Percentiles rank a stretch among this genome's conserved stretches.
phyloP scores from a whole-genome alignment of 2,888 invertebrate genomes.

The Lagria hirta region DNA sequence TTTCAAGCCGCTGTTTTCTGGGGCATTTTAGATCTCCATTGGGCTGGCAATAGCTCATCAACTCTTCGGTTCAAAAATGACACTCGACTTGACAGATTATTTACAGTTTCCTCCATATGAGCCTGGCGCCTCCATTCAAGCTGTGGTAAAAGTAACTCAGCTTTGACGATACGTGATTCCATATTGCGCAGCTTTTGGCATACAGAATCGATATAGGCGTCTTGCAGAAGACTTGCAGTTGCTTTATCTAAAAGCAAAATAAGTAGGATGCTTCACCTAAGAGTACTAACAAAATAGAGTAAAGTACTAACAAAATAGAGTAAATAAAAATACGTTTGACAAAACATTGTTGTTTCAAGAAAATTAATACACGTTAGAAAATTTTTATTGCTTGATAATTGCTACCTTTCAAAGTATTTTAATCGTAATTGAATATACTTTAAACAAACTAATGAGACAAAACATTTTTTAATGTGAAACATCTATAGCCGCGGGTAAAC shows the following conservation, averaged over 20 bases:
- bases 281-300: background rate
- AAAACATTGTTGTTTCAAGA: too few relatives aligned
- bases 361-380: too few relatives aligned
- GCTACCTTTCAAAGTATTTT: too few relatives aligned
- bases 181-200: slow-evolving; percentile 53
- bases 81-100: slow-evolving; percentile 52
- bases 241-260: slow-evolving; percentile 33
- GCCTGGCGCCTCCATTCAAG: slow-evolving; percentile 52
- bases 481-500: too few relatives aligned
- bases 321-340: too few relatives aligned
- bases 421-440: too few relatives aligned
- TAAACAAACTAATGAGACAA: too few relatives aligned
- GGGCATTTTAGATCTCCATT: slow-evolving; percentile 52
- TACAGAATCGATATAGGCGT: slow-evolving; percentile 56
- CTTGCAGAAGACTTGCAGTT: slow-evolving; percentile 47
- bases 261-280: too few relatives aligned
- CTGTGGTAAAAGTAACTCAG: slow-evolving; percentile 53
- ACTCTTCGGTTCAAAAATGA: slow-evolving; percentile 55
- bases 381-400: slow-evolving; percentile 1
- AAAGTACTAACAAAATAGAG: too few relatives aligned
- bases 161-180: slow-evolving; percentile 53
- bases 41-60: slow-evolving; percentile 55
- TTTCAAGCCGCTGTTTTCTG: slow-evolving; percentile 43
- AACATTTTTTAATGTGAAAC: too few relatives aligned
- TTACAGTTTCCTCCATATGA: slow-evolving; percentile 55